A percentile compares a stretch with the other conserved stretches of the same genome.
These are phyloP conservation scores for Gandaritis pyraliata DNA, from an alignment of 2,888 invertebrate genomes.

Conservation along the genomic window DNA sequence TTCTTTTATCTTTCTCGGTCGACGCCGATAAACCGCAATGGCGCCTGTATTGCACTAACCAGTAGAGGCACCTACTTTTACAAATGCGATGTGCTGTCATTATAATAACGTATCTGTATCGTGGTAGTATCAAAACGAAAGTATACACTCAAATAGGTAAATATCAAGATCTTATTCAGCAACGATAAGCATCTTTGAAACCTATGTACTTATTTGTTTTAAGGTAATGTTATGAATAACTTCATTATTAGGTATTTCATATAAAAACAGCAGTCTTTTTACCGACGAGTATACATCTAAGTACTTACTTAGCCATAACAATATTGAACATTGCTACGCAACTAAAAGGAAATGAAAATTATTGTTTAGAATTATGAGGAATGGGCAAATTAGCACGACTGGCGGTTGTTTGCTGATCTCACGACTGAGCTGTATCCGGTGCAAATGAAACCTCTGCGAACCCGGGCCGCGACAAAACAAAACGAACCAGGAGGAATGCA, in stretches of 20 bases:
- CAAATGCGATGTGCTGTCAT: slow-evolving; percentile 5
- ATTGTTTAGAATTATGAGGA: slow-evolving; percentile 58
- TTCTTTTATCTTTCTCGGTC: slow-evolving; percentile 59
- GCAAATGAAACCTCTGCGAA: slow-evolving; percentile 39
- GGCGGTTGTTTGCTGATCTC: slow-evolving; percentile 72
- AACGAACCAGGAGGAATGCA: slow-evolving; percentile 44
- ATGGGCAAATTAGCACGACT: slow-evolving; percentile 60
- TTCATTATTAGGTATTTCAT: neutral
- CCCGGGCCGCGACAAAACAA: slow-evolving; percentile 41
- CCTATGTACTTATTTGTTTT: too few species aligned
- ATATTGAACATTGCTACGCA: slow-evolving; percentile 26
- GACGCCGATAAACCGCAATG: slow-evolving; percentile 50
- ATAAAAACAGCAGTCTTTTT: neutral
- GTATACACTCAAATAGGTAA: too few species aligned
- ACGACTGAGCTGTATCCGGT: slow-evolving; percentile 66
- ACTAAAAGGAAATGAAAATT: slow-evolving; percentile 48
- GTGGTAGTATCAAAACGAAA: neutral
- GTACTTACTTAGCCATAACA: slow-evolving; percentile 15
- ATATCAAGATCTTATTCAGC: neutral
- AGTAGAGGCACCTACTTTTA: slow-evolving; percentile 11
- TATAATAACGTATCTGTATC: slow-evolving; percentile 3
- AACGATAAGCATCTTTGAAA: neutral
- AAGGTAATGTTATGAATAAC: neutral
- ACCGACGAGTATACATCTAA: neutral
- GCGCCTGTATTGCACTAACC: slow-evolving; percentile 27